Base-by-base conservation (phyloP, 2,888 invertebrate species). In the Tetrapedia diversipes region DNA sequence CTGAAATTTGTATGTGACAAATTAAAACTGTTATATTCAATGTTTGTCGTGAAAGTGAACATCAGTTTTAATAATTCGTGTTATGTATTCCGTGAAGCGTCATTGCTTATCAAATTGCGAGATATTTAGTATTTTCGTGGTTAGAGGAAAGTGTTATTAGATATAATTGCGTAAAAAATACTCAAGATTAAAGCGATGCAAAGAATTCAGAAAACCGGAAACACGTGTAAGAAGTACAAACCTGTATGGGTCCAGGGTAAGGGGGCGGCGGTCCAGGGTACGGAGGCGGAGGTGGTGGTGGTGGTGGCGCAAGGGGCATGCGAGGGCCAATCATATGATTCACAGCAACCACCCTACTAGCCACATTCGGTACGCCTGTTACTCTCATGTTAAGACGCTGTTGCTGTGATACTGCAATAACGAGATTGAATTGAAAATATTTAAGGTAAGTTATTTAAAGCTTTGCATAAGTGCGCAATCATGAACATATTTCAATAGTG, bases 251-350 rank as follows among this genome's bases (percentile, higher is more conserved):
- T 82, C 94, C 94, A 43, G 95, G 95, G 89, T 94, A 95, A 0
- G 94, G 94, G 32, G 95, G 95, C 88, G 95, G 95, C 19, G 95
- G 95, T n/a, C 95, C 95, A 19, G 95, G 95, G 7, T 95, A 95
- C 57, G 95, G 95, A 27, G 95, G 95, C 37, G 96, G 96, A 65
- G 96, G 96, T 3, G 96, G 96, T 34, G 95, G 95, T 11, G 95
- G 94, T 0, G 93, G 93, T 32, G 92, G 91, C 6, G 90, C 90
- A 37, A 91, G 83, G 3, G 92, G 90, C 90, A 92, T 90, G 77
- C 92, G 89, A 16, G 92, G 90, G 10, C 90, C 90, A 68, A 91
- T 87, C 90, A 91, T 91, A 39, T 90, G 91, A 80, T 90, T 89
- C 0, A 90, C 90, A 7, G 90, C 87, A 3, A 91, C 90, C 8